phyloP scores from a whole-genome alignment of 1,140 invertebrate species.

The Rhopalosiphum padi region DNA sequence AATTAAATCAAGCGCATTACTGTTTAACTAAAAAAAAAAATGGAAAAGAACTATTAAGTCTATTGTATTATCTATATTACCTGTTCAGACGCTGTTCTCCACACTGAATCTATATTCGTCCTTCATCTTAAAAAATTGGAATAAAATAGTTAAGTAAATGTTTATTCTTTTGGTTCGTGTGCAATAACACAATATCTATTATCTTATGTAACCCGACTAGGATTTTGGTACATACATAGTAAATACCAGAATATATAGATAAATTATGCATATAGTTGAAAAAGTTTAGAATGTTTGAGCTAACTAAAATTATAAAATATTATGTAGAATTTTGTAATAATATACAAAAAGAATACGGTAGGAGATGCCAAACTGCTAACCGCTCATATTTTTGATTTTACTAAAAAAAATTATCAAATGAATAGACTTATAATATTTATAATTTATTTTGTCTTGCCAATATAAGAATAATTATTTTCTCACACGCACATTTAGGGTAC shows the following conservation, averaged over 20 bases:
- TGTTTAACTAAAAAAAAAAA: too few species aligned
- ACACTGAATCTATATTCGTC: background rate
- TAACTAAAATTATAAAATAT: background rate
- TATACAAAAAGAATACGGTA: background rate
- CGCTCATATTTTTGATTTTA: too few species aligned
- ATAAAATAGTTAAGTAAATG: too few species aligned
- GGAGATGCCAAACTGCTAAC: too few species aligned
- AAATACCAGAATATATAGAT: too few species aligned
- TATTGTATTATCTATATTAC: background rate
- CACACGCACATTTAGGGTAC: background rate
- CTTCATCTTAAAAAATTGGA: background rate
- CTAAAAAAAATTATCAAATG: too few species aligned
- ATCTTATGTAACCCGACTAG: background rate
- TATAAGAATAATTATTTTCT: background rate
- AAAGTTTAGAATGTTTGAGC: too few species aligned
- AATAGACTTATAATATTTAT: too few species aligned
- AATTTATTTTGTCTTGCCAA: background rate
- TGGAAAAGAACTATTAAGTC: background rate
- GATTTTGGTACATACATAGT: background rate
- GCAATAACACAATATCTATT: background rate
- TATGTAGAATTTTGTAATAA: background rate
- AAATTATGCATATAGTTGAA: too few species aligned
- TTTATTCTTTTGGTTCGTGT: too few species aligned
- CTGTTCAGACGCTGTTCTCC: background rate
- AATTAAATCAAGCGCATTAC: background rate